A percentile compares a stretch with the other conserved stretches of the same genome.
Conservation (phyloP, 2,113 vertebrate species). For the Hyla sarda region DNA sequence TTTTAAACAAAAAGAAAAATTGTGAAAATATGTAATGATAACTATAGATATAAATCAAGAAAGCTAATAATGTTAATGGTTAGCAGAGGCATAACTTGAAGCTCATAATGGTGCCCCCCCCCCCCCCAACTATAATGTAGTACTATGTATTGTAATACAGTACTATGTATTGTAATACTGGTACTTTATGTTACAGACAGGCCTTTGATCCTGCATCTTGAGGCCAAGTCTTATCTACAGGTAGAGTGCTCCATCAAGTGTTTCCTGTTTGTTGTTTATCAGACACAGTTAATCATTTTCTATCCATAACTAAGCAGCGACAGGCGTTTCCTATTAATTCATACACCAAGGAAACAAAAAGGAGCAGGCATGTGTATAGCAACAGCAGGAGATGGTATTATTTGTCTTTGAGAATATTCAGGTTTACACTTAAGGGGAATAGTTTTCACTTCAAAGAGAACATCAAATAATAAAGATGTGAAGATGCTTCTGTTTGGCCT, state of each 20-base stretch:
- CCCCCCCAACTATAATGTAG: too few relatives aligned
- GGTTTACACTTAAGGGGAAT: background rate
- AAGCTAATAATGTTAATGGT: too few relatives aligned
- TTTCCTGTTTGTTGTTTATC: background rate
- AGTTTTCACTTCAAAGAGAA: background rate
- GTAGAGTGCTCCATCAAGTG: background rate
- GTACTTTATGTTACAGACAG: too few relatives aligned
- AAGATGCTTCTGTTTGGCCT: background rate
- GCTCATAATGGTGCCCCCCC: too few relatives aligned
- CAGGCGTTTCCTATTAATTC: background rate
- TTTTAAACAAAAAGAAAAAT: too few relatives aligned
- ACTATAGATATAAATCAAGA: too few relatives aligned
- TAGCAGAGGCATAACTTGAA: too few relatives aligned
- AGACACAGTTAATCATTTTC: background rate
- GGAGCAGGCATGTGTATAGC: background rate
- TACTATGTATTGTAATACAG: too few relatives aligned
- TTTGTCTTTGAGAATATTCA: conserved; percentile 27
- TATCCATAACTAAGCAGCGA: background rate
- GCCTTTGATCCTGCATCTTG: too few relatives aligned
- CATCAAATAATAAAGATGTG: conserved; percentile 20
- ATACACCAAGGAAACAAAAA: background rate
- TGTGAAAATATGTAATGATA: too few relatives aligned
- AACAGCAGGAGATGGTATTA: background rate
- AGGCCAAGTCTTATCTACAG: too few relatives aligned
- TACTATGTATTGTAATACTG: too few relatives aligned